Conservation (phyloP, 2,113 vertebrate genomes). For the Lonchura striata region DNA sequence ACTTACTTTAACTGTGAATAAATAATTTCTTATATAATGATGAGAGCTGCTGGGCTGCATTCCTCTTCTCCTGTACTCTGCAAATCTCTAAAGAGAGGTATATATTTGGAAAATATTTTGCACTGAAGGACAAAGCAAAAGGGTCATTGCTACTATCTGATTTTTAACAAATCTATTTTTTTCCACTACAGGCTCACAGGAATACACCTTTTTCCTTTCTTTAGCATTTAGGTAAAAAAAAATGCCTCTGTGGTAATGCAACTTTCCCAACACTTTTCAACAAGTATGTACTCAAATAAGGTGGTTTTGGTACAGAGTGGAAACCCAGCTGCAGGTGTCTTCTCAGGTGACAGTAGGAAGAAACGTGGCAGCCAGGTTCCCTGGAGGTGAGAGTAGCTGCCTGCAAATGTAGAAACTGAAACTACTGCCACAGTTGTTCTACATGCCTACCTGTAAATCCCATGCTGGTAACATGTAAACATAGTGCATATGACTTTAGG, state of each 20-base stretch:
- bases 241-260: rapidly evolving
- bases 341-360: neutral
- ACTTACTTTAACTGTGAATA: constrained; percentile 8
- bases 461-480: neutral
- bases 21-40: constrained; percentile 29
- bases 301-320: neutral
- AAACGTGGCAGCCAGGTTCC: rapidly evolving
- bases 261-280: neutral
- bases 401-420: neutral
- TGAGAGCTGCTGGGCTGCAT: neutral
- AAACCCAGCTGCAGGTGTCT: neutral
- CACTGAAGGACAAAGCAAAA: neutral
- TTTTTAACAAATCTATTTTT: neutral
- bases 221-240: neutral
- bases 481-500: rapidly evolving
- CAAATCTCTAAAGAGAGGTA: neutral
- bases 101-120: neutral
- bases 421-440: neutral
- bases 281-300: rapidly evolving
- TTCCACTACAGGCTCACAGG: neutral
- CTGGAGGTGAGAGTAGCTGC: neutral
- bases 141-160: neutral
- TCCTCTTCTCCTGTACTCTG: neutral
- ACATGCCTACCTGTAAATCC: neutral
- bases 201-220: neutral